phyloP scores from a whole-genome alignment of 2,888 invertebrate genomes.

The Rhamphomyia laevipes region DNA sequence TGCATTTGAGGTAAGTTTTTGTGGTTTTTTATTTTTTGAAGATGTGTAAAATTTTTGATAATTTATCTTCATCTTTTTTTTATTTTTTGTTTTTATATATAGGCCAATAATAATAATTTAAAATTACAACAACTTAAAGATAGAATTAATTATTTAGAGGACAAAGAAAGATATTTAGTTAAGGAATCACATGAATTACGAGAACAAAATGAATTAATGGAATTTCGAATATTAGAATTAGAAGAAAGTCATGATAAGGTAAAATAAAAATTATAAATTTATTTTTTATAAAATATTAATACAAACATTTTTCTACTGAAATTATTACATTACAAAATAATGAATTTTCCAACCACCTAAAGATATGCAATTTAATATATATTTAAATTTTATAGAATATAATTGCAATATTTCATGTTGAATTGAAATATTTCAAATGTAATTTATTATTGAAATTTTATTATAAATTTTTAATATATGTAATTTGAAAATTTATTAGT shows the following conservation, averaged over 20 bases:
- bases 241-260: slow-evolving; percentile 51
- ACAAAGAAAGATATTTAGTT: slow-evolving; percentile 45
- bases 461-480: too few species aligned
- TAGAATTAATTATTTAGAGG: slow-evolving; percentile 38
- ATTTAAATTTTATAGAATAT: too few species aligned
- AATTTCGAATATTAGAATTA: slow-evolving; percentile 65
- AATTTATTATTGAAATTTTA: too few species aligned
- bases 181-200: slow-evolving; percentile 60
- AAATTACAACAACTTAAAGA: slow-evolving; percentile 30
- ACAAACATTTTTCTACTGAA: too few species aligned
- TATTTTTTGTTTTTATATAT: slow-evolving; percentile 11
- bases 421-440: too few species aligned
- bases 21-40: neutral
- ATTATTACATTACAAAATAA: too few species aligned
- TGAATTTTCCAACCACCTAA: too few species aligned
- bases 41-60: neutral
- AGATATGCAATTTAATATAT: too few species aligned
- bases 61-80: neutral
- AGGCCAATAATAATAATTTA: slow-evolving; percentile 29
- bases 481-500: too few species aligned
- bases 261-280: slow-evolving; percentile 8
- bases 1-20: slow-evolving; percentile 34
- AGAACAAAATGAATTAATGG: slow-evolving; percentile 69
- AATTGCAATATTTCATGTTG: too few species aligned
- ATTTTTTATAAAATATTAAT: too few species aligned